Base-by-base conservation (phyloP, 2,888 invertebrate genomes). In the Phlogophora meticulosa region DNA sequence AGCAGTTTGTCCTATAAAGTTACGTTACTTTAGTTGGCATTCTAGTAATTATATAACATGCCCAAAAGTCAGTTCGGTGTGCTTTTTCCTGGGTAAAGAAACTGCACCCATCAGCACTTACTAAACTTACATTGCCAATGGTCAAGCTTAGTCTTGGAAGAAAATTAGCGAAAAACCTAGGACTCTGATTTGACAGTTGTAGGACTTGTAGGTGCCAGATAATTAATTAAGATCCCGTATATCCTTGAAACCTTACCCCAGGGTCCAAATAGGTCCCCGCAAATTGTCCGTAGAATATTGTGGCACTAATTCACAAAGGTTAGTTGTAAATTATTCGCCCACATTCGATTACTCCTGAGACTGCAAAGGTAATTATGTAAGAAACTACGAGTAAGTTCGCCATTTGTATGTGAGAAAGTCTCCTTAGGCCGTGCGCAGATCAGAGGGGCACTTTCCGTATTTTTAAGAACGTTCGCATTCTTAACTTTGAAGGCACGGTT, bases 261-360 rank as follows among this genome's bases (percentile, higher is more conserved):
- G 57, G 43, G 42, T 62, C 66, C n/a, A 46, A 64, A 72, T 66
- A 78, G 65, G 43, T 64, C 65, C 51, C 79, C 75, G 61, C 80
- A 84, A 82, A 83, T 77, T 80, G 78, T 77, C 77, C 63, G 68
- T 74, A 76, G 74, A 76, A 85, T 80, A 86, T 80, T 81, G 77
- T 74, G 78, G 74, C 72, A 78, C 83, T 85, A 82, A 85, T 83
- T 87, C 80, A 80, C 77, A 63, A 72, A 70, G 72, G 76, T 73
- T 36, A 72, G 72, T 81, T 79, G 77, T 86, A 82, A 87, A 86
- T 89, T 87, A 87, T 85, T 88, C 78, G 71, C 75, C 69, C 76
- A 78, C 74, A 78, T 78, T 83, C 80, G 84, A 82, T 83, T 82
- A 81, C 84, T 73, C 76, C 49, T 66, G 72, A 70, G 78, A 76